A percentile compares a stretch with the other conserved stretches of the same genome.
Conservation (phyloP, 2,113 vertebrate species). For the Osmerus eperlanus region DNA sequence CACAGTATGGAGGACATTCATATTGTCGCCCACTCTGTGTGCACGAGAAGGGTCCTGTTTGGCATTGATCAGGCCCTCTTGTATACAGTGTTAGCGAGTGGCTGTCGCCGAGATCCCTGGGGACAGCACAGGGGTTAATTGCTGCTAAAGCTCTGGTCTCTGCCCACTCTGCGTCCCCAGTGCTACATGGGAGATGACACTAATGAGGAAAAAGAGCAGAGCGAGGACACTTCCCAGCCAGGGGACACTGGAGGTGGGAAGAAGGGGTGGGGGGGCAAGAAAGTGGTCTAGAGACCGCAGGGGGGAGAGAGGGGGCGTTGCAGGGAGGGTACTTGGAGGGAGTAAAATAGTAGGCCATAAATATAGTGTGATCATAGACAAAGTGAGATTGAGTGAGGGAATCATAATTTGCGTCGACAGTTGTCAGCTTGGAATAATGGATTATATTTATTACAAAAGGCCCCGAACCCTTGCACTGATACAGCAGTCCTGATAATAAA, state of each 20-base stretch:
- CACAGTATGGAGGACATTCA: too few species aligned
- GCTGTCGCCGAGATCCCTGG: constrained; percentile 81
- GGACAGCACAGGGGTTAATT: constrained; percentile 87
- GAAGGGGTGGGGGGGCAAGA: constrained; percentile 61
- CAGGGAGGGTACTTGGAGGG: not conserved
- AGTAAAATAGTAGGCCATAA: not conserved
- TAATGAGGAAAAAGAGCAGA: constrained; percentile 78
- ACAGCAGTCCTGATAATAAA: too few species aligned
- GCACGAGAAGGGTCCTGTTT: constrained; percentile 27
- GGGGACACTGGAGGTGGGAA: constrained; percentile 76
- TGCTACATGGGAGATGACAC: constrained; percentile 86
- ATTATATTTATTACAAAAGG: too few species aligned
- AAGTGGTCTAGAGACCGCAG: constrained; percentile 10
- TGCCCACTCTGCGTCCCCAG: constrained; percentile 79
- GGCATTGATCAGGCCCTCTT: constrained; percentile 80
- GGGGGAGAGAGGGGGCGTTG: constrained; percentile 2
- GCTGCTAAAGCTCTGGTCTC: constrained; percentile 84
- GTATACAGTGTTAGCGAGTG: constrained; percentile 87
- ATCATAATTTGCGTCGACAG: not conserved
- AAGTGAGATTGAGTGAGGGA: not conserved
- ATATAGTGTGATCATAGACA: not conserved
- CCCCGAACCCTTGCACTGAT: too few species aligned
- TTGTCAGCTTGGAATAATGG: not conserved
- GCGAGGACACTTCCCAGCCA: constrained; percentile 70
- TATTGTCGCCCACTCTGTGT: not conserved